Evolutionary conservation across 2,797 vertebrate genomes (phyloP).

Genomic region (Argentina silus): DNA sequence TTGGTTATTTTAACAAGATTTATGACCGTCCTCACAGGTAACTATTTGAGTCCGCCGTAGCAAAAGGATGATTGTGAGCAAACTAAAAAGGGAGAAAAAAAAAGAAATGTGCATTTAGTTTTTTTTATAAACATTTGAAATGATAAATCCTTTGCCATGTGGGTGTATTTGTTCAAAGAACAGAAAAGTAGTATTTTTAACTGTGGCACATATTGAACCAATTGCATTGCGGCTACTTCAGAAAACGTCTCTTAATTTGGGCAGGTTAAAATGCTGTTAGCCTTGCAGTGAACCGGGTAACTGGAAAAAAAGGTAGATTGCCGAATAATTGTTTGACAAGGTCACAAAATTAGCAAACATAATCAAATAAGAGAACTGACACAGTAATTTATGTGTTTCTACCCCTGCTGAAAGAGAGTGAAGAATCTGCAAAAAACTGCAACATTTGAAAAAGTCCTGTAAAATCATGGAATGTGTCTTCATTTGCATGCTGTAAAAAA

Average conservation of each 20-base stretch:
- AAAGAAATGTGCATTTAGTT: slow-evolving; percentile 44
- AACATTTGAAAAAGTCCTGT: background rate
- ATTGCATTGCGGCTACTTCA: slow-evolving; percentile 53
- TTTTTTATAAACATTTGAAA: slow-evolving; percentile 48
- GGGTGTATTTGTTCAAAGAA: slow-evolving; percentile 46
- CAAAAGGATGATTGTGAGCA: slow-evolving; percentile 79
- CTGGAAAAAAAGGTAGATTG: slow-evolving; percentile 67
- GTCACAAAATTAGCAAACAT: slow-evolving; percentile 75
- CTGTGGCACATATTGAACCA: slow-evolving; percentile 58
- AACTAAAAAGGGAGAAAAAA: slow-evolving; percentile 39
- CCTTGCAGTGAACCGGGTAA: slow-evolving; percentile 74
- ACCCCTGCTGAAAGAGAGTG: background rate
- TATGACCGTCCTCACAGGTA: slow-evolving; percentile 91
- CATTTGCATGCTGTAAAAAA: background rate
- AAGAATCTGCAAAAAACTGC: background rate
- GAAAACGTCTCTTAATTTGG: slow-evolving; percentile 63
- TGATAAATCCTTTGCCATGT: slow-evolving; percentile 55
- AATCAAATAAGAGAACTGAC: slow-evolving; percentile 70
- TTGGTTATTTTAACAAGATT: slow-evolving; percentile 98
- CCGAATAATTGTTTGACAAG: slow-evolving; percentile 75
- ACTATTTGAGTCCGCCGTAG: slow-evolving; percentile 90
- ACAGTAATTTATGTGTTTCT: slow-evolving; percentile 60
- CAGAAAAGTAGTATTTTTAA: slow-evolving; percentile 36
- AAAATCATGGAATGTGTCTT: background rate
- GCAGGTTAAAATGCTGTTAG: slow-evolving; percentile 73